Evolutionary conservation across 2,888 invertebrate species (phyloP).

Genomic region (Meandrusa payeni): DNA sequence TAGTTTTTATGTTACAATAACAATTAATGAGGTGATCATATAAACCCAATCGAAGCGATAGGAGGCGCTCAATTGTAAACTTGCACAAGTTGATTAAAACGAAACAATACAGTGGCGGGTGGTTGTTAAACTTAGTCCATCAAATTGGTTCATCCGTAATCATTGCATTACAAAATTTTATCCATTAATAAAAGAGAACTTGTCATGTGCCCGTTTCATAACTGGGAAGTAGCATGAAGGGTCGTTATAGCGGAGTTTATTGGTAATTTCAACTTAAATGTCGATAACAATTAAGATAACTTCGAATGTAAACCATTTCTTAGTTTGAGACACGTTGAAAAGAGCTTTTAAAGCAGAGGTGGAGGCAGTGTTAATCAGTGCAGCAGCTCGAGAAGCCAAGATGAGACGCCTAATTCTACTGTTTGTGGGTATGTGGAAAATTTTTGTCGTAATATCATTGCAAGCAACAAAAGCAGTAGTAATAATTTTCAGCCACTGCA

Average conservation of each 20-base stretch:
- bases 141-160: too few species aligned
- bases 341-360: neutral
- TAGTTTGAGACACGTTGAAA: neutral
- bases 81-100: too few species aligned
- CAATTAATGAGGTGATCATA: too few species aligned
- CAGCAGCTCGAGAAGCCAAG: neutral
- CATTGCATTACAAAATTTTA: too few species aligned
- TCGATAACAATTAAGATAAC: constrained; percentile 20
- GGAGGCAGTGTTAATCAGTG: neutral
- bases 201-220: constrained; percentile 5
- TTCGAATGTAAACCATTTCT: neutral
- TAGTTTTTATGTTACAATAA: too few species aligned
- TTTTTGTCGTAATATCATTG: neutral
- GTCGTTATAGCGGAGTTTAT: too few species aligned
- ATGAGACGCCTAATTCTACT: constrained; percentile 8
- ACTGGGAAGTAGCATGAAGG: neutral
- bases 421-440: constrained; percentile 10
- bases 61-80: too few species aligned
- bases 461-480: neutral
- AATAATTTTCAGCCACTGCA: too few species aligned
- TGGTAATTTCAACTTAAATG: neutral
- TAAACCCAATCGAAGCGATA: too few species aligned
- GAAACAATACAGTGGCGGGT: too few species aligned
- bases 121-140: too few species aligned
- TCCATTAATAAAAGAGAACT: constrained; percentile 2